Evolutionary conservation across 1,140 invertebrate genomes (phyloP).

Genomic region (Pseudomyrmex pallidus): DNA sequence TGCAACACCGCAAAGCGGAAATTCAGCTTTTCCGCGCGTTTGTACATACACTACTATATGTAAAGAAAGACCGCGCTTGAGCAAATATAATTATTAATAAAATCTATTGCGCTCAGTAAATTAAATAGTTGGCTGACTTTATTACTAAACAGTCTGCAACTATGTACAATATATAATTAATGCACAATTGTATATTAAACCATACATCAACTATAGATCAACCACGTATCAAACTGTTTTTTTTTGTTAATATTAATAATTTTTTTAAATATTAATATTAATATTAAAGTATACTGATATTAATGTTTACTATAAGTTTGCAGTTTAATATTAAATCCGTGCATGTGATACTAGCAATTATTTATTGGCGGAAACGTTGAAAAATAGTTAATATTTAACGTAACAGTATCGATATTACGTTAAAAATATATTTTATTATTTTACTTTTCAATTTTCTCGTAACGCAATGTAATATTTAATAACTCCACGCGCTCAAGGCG

Average conservation of each 20-base stretch:
- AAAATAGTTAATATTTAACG: not conserved
- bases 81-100: not conserved
- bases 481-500: not conserved
- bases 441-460: conserved; percentile 1
- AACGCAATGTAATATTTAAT: not conserved
- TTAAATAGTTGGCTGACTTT: not conserved
- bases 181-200: too few species aligned
- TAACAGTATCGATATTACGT: not conserved
- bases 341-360: too few species aligned
- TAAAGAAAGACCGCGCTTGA: not conserved
- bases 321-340: too few species aligned
- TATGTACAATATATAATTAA: not conserved
- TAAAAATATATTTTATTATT: conserved; percentile 10
- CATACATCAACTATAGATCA: too few species aligned
- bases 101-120: not conserved
- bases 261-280: too few species aligned
- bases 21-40: conserved; percentile 10
- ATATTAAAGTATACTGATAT: too few species aligned
- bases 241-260: too few species aligned
- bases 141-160: not conserved
- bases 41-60: not conserved
- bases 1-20: not conserved
- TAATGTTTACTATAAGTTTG: too few species aligned
- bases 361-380: too few species aligned
- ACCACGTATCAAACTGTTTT: too few species aligned